Evolutionary conservation across 2,888 invertebrate genomes (phyloP).

Genomic region (Meteorus cinctellus): DNA sequence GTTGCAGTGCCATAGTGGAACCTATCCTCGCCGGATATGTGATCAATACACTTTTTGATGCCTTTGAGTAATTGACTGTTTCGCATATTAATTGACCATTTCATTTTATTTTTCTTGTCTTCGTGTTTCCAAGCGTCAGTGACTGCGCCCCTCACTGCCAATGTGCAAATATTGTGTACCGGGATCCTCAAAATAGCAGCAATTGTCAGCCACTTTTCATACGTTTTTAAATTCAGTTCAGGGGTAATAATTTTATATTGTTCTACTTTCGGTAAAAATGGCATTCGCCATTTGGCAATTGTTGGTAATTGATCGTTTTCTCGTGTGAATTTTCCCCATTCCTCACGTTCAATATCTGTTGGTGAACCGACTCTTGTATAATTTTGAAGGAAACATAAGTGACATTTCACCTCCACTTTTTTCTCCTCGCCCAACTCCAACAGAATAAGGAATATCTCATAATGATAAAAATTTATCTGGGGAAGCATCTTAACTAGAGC

Average conservation of each 20-base stretch:
- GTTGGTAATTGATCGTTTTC: constrained; percentile 72
- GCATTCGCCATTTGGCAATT: constrained; percentile 74
- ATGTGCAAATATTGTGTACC: constrained; percentile 73
- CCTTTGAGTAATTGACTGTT: constrained; percentile 60
- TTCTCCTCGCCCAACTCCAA: constrained; percentile 66
- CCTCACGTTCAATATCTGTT: constrained; percentile 72
- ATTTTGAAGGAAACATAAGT: constrained; percentile 62
- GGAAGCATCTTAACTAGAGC: constrained; percentile 53
- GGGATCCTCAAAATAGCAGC: constrained; percentile 70
- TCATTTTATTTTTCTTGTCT: constrained; percentile 34
- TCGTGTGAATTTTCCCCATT: constrained; percentile 73
- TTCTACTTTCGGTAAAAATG: constrained; percentile 67
- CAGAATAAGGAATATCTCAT: constrained; percentile 75
- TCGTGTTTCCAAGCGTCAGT: constrained; percentile 56
- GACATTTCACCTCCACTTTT: constrained; percentile 58
- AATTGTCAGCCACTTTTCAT: constrained; percentile 74
- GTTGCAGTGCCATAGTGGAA: constrained; percentile 66
- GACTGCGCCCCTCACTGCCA: constrained; percentile 74
- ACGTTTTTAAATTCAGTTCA: constrained; percentile 74
- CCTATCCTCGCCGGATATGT: constrained; percentile 57
- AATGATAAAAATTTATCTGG: constrained; percentile 75
- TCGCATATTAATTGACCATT: constrained; percentile 58
- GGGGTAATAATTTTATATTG: constrained; percentile 53
- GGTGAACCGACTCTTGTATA: constrained; percentile 68
- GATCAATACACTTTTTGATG: constrained; percentile 62